Evolutionary conservation across 2,113 vertebrate species (phyloP).

Genomic region (Benitochromis conjunctus): DNA sequence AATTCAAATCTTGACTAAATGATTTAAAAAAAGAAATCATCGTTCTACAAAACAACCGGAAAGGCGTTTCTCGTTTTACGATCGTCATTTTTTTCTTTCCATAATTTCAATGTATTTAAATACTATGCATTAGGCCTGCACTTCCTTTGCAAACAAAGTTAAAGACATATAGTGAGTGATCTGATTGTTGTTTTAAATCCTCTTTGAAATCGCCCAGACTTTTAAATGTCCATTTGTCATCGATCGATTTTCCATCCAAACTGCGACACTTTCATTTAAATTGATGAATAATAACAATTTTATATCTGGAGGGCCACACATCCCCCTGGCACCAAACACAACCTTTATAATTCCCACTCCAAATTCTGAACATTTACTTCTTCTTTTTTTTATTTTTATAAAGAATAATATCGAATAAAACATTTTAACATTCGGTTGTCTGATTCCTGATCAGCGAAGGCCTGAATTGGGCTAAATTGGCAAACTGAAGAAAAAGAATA

Average conservation of each 20-base stretch:
- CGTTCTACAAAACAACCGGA: neutral
- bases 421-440: neutral
- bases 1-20: slow-evolving; percentile 1
- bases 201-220: neutral
- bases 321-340: neutral
- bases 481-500: neutral
- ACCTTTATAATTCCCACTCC: accelerated
- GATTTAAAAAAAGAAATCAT: neutral
- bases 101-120: neutral
- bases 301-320: neutral
- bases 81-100: neutral
- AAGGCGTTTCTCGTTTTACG: neutral
- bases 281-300: slow-evolving; percentile 40
- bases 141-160: neutral
- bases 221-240: slow-evolving; percentile 16
- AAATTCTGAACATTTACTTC: neutral
- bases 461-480: accelerated
- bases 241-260: slow-evolving; percentile 40
- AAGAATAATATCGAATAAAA: neutral
- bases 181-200: neutral
- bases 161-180: neutral
- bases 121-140: neutral
- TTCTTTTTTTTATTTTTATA: too few relatives aligned
- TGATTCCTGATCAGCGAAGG: neutral
- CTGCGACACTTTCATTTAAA: slow-evolving; percentile 17